Percentiles rank a stretch among this genome's conserved stretches.
Conservation (phyloP, 1,140 invertebrate species). For the Episyrphus balteatus region DNA sequence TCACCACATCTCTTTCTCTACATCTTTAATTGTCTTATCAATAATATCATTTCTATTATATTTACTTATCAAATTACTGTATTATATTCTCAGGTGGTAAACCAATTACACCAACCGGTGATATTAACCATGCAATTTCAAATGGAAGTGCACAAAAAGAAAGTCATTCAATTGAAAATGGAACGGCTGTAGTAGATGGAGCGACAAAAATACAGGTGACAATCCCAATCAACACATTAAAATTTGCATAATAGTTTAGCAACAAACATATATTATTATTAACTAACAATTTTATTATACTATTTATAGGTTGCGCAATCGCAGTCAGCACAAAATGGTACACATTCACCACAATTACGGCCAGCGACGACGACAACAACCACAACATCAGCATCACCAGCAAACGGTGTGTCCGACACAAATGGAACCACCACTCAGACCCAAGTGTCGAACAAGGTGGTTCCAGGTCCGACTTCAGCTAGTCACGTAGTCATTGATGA, state of each 20-base stretch:
- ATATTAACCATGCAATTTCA: constrained; percentile 29
- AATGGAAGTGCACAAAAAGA: constrained; percentile 31
- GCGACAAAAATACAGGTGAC: constrained; percentile 30
- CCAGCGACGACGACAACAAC: constrained; percentile 1
- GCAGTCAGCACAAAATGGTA: constrained; percentile 36
- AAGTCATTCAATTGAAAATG: constrained; percentile 20
- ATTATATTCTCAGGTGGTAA: constrained; percentile 52
- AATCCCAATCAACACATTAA: background rate
- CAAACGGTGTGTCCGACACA: constrained; percentile 7
- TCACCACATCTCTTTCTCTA: too few relatives aligned
- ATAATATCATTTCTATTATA: too few relatives aligned
- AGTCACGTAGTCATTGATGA: constrained; percentile 37
- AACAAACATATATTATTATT: background rate
- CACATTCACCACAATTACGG: constrained; percentile 19
- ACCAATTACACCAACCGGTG: constrained; percentile 60
- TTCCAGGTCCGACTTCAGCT: constrained; percentile 35
- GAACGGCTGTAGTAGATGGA: constrained; percentile 19
- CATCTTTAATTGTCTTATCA: too few relatives aligned
- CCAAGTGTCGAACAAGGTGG: constrained; percentile 35
- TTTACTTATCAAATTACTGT: too few relatives aligned
- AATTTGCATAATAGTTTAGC: too few relatives aligned
- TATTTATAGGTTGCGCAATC: constrained; percentile 27
- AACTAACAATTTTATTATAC: background rate
- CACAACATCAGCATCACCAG: constrained; percentile 7
- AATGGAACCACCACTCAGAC: constrained; percentile 8